Percentiles rank a stretch among this genome's conserved stretches.
phyloP scores from a whole-genome alignment of 2,113 vertebrate species.

The Heterocephalus glaber region DNA sequence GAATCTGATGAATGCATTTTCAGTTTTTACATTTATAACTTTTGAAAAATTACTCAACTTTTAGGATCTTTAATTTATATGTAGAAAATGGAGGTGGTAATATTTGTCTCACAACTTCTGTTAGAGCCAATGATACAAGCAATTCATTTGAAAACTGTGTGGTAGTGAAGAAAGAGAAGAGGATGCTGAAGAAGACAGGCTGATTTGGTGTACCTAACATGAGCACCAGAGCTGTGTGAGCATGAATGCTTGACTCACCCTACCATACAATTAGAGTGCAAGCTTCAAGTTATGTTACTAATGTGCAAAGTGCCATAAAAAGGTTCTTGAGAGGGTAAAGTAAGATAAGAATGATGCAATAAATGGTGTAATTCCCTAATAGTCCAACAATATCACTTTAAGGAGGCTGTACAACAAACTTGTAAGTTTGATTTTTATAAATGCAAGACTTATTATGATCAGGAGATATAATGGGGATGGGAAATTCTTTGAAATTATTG shows the following conservation, averaged over 20 bases:
- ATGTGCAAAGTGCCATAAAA: not conserved
- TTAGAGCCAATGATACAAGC: not conserved
- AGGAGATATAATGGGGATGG: not conserved
- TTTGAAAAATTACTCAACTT: too few species aligned
- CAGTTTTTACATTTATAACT: too few species aligned
- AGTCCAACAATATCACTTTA: not conserved
- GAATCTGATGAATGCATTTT: not conserved
- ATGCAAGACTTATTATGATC: not conserved
- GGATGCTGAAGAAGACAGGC: accelerated
- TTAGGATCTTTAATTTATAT: too few species aligned
- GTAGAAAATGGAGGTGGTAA: not conserved
- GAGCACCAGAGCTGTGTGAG: accelerated
- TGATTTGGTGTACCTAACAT: accelerated
- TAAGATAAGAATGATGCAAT: too few species aligned
- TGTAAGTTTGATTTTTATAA: not conserved
- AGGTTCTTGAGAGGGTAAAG: not conserved
- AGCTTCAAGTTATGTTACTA: not conserved
- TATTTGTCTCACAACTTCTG: not conserved
- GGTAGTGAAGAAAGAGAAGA: not conserved
- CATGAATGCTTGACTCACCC: accelerated
- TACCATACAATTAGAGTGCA: not conserved
- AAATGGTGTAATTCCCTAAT: not conserved
- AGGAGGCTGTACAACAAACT: not conserved
- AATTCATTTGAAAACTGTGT: not conserved
- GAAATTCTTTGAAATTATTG: not conserved